Conservation (phyloP, 1,140 invertebrate genomes). For the Brachionus asplanchnoidis region DNA sequence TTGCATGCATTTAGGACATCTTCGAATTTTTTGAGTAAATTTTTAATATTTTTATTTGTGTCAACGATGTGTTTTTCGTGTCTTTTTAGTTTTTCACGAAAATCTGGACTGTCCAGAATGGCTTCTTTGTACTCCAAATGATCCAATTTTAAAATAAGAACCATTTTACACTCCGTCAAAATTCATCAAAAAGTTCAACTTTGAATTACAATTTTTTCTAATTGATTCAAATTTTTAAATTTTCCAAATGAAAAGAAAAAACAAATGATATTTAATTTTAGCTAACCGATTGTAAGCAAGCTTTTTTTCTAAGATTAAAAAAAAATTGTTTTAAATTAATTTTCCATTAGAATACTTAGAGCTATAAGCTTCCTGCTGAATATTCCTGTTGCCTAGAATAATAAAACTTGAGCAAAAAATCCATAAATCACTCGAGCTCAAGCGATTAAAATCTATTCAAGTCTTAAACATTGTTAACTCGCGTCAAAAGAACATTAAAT, state of each 20-base stretch:
- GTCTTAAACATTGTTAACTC: neutral
- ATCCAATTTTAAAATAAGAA: conserved; percentile 35
- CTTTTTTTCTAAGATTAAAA: neutral
- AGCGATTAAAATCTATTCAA: neutral
- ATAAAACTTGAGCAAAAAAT: neutral
- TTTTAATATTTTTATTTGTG: conserved; percentile 14
- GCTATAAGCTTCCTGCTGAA: neutral
- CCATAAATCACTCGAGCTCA: neutral
- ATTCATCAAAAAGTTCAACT: neutral
- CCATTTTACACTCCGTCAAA: neutral
- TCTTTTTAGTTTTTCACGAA: conserved; percentile 19
- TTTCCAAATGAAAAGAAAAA: neutral
- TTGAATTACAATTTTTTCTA: neutral
- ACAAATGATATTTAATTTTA: neutral
- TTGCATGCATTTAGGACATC: neutral
- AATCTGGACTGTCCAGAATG: neutral
- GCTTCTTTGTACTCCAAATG: conserved; percentile 31
- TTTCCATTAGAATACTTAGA: neutral
- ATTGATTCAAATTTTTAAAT: neutral
- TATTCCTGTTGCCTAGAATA: neutral
- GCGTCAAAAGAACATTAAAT: neutral
- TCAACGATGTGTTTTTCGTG: conserved; percentile 25
- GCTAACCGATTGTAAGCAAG: neutral
- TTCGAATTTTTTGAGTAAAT: neutral
- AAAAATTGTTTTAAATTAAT: neutral